A percentile compares a stretch with the other conserved stretches of the same genome.
Conservation (phyloP, 2,113 vertebrate genomes). For the Ibidorhyncha struthersii region DNA sequence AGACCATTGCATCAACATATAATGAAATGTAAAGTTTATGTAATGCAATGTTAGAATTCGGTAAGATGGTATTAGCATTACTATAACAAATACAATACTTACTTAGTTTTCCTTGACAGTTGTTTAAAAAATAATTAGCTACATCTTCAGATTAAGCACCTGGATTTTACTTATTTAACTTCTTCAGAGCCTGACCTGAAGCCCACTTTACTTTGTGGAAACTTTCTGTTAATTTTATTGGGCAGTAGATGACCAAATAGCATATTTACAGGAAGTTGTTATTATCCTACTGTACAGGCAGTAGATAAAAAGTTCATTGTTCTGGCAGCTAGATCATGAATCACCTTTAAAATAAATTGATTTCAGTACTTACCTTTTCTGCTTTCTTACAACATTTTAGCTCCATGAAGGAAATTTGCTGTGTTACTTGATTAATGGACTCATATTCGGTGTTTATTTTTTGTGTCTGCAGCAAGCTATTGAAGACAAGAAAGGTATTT, state of each 20-base stretch:
- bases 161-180: not conserved
- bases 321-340: not conserved
- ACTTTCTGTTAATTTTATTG: not conserved
- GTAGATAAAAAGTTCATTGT: not conserved
- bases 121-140: not conserved
- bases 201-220: not conserved
- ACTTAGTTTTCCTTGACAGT: not conserved
- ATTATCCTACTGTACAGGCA: not conserved
- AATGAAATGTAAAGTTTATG: not conserved
- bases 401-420: not conserved
- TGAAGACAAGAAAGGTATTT: conserved; percentile 92
- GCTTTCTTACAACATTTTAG: not conserved
- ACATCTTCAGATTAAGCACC: not conserved
- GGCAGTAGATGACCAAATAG: not conserved
- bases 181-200: not conserved
- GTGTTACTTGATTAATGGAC: not conserved
- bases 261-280: not conserved
- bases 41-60: not conserved
- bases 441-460: not conserved
- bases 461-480: conserved; percentile 81
- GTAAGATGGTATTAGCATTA: not conserved
- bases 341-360: not conserved
- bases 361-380: not conserved
- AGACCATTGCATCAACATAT: not conserved
- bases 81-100: not conserved